Evolutionary conservation across 1,140 invertebrate species (phyloP), one percentile per base, ranked within the genome.

Genomic region (Penaeus chinensis): DNA sequence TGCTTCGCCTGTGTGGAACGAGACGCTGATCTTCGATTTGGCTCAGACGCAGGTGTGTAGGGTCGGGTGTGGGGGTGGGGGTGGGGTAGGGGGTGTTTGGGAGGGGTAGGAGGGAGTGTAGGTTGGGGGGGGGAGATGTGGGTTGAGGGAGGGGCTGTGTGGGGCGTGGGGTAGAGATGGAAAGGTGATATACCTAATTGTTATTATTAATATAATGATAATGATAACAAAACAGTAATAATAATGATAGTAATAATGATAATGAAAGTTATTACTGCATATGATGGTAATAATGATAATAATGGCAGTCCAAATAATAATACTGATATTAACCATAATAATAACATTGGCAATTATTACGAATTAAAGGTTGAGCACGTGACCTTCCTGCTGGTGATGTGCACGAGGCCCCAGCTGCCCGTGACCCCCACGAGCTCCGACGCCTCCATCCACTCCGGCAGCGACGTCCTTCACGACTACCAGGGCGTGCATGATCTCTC

Each of bases 1-100:
- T 4, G 88, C 90, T 24, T 92, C 93, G 27, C 92, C 93, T 13
- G 92, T 93, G 54, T 94, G 93, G 83, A 93, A 94, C 84, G 93
- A 94, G 88, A 93, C 92, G 10, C 86, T 94, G 3, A 93, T 93
- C 11, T 94, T 94, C 90, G 93, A 94, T 91, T 89, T 94, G 7
- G 91, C 92, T 54, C 89, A 89, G 19, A 90, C 91, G 76, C 93
- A 94, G 88, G 91, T 95, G 79, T 22, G 87, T 77, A 63, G 19
- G 2, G 77, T 71, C 24, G 0, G 66, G 20, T 27, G 18, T 22
- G 5, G n/a, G 19, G 18, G 42, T 42, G 20, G 22, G 22, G 27
- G 22, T 61, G 71, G n/a, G 7, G 27, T 54, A 79, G 54, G n/a
- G 61, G 42, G 19, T 42, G 20, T 19, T 22, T 16, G 24, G 10